Evolutionary conservation across 1,140 invertebrate species (phyloP).

Genomic region (Platyscapa corneri): DNA sequence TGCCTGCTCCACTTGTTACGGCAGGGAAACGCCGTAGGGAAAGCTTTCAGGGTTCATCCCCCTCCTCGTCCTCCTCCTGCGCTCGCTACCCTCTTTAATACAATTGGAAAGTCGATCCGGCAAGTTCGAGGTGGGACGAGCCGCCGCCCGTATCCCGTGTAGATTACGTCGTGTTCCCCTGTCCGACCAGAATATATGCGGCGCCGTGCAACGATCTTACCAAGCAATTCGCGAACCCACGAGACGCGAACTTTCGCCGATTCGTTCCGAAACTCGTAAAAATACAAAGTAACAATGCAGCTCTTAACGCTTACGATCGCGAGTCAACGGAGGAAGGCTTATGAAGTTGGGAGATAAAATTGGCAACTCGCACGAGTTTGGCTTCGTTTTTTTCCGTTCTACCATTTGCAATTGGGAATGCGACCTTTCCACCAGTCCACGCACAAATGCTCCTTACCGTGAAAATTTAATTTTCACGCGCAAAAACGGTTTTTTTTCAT

Average conservation of each 20-base stretch:
- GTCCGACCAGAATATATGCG: not conserved
- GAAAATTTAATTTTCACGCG: too few species aligned
- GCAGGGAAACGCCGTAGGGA: conserved; percentile 18
- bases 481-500: too few species aligned
- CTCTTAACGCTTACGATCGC: not conserved
- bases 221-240: not conserved
- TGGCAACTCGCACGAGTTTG: too few species aligned
- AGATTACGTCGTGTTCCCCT: not conserved
- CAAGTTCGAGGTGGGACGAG: conserved; percentile 2
- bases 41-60: conserved; percentile 21
- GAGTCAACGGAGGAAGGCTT: too few species aligned
- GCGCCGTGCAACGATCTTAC: too few species aligned
- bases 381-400: too few species aligned
- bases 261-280: not conserved
- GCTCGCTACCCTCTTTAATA: conserved; percentile 50
- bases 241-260: not conserved
- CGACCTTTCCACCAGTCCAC: too few species aligned
- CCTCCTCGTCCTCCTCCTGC: too few species aligned
- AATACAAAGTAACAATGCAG: not conserved
- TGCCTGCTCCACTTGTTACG: conserved; percentile 33
- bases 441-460: too few species aligned
- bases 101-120: conserved; percentile 56
- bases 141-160: too few species aligned
- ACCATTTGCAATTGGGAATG: too few species aligned
- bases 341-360: too few species aligned